Percentiles rank a stretch among this genome's conserved stretches.
Conservation (phyloP, 2,888 invertebrate species). For the Rotaria macrura region DNA sequence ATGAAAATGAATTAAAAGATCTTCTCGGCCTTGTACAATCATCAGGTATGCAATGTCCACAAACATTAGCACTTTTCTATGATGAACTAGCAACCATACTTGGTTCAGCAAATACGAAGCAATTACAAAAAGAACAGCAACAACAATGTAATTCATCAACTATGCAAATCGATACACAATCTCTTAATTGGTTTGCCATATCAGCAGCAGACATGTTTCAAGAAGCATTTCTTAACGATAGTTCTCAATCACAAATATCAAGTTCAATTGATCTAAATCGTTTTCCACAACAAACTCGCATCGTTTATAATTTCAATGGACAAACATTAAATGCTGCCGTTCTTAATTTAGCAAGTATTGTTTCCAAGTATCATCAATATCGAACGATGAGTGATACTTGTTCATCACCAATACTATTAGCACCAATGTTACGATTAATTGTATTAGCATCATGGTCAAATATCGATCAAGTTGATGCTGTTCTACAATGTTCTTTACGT, state of each 20-base stretch:
- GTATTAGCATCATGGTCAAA: background rate
- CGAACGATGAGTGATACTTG: background rate
- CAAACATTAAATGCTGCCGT: background rate
- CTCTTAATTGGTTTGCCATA: background rate
- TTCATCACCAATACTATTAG: conserved; percentile 2
- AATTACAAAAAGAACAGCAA: background rate
- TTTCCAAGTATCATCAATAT: conserved; percentile 5
- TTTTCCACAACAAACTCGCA: conserved; percentile 12
- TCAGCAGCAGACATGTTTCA: conserved; percentile 15
- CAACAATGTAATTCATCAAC: background rate
- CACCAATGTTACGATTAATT: background rate
- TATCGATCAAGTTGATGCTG: background rate
- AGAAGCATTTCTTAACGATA: conserved; percentile 10
- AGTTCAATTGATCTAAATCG: background rate
- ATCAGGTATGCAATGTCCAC: conserved; percentile 10
- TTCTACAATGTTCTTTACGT: conserved; percentile 16
- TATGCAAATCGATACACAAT: background rate
- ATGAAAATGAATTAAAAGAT: conserved; percentile 14
- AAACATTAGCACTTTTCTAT: background rate
- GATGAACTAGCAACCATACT: background rate
- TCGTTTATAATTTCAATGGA: background rate
- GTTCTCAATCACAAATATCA: background rate
- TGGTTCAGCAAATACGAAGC: background rate
- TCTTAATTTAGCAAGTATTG: background rate
- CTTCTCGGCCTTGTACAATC: background rate